Base-by-base conservation (phyloP, 2,888 invertebrate genomes). In the Folsomia candida region DNA sequence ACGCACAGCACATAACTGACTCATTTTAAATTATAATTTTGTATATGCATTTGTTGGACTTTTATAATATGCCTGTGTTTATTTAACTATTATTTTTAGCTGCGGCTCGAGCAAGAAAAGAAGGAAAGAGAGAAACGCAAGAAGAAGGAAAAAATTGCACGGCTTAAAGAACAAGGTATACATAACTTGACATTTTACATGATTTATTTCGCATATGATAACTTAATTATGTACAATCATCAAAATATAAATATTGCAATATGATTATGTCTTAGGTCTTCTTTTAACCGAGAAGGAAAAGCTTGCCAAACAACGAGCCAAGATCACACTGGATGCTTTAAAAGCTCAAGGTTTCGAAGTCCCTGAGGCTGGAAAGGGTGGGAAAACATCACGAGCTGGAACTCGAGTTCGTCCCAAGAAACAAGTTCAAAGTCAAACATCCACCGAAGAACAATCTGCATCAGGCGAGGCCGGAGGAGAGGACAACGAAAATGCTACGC, bases 101-200 rank as follows among this genome's bases (percentile, higher is more conserved):
- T 88, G 80, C 84, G 90, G 71, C 84, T 92, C 76, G 97, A 97
- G 82, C 90, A 93, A 81, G 97, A 97, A 82, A 87, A 88, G 75
- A 95, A 92, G 82, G 93, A 93, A 78, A 89, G 88, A 81, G 94
- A 91, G 83, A 97, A 94, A 82, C 90, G 91, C 81, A 93, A 93
- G 82, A 94, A 96, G 84, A 94, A 94, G 81, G 96, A 96, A 82
- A 88, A 92, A 64, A 94, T 93, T 83, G 94, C 94, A 81, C 87
- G 94, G 81, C 86, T 95, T 79, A 97, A 97, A 83, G 93, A 93
- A n/a, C 97, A 97, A 85, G 98, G 98, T 1, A 97, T 95, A 84
- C n/a, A n/a, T n/a, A n/a, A n/a, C n/a, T n/a, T n/a, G n/a, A n/a
- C n/a, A n/a, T n/a, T n/a, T n/a, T n/a, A n/a, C n/a, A n/a, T n/a